Conservation (phyloP, 2,888 invertebrate genomes). For the Yponomeuta plumbellus region DNA sequence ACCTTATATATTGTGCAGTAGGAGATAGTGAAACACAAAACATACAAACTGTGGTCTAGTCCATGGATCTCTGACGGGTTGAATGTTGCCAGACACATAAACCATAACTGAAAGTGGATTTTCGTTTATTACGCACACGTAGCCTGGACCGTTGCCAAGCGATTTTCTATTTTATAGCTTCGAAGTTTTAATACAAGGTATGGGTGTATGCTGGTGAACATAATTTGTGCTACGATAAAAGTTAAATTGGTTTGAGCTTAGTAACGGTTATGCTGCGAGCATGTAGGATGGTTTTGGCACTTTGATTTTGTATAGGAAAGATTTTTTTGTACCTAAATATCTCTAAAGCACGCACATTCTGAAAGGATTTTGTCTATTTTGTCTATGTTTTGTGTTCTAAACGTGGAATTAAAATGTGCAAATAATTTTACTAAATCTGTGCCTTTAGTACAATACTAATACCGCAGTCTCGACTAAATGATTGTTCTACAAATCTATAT, state of each 20-base stretch:
- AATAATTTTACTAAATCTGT: too few relatives aligned
- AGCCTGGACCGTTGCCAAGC: constrained; percentile 41
- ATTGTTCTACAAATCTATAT: too few relatives aligned
- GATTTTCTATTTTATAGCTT: constrained; percentile 40
- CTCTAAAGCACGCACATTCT: too few relatives aligned
- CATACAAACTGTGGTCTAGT: too few relatives aligned
- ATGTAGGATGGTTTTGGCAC: background rate
- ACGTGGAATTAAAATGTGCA: too few relatives aligned
- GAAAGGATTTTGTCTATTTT: background rate
- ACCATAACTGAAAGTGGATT: constrained; percentile 58
- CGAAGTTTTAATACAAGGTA: constrained; percentile 15
- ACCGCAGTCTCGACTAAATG: too few relatives aligned
- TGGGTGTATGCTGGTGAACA: background rate
- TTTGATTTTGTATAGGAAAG: background rate
- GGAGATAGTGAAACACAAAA: too few relatives aligned
- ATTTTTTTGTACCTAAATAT: background rate
- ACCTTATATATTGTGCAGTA: too few relatives aligned
- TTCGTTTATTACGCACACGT: constrained; percentile 48
- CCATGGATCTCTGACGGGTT: background rate
- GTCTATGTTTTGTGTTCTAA: background rate
- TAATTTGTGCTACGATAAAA: background rate
- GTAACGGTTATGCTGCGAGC: background rate
- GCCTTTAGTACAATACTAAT: too few relatives aligned
- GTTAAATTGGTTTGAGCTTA: background rate
- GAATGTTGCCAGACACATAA: constrained; percentile 49